phyloP scores from a whole-genome alignment of 2,888 invertebrate species.

The Parapristionchus giblindavisi region DNA sequence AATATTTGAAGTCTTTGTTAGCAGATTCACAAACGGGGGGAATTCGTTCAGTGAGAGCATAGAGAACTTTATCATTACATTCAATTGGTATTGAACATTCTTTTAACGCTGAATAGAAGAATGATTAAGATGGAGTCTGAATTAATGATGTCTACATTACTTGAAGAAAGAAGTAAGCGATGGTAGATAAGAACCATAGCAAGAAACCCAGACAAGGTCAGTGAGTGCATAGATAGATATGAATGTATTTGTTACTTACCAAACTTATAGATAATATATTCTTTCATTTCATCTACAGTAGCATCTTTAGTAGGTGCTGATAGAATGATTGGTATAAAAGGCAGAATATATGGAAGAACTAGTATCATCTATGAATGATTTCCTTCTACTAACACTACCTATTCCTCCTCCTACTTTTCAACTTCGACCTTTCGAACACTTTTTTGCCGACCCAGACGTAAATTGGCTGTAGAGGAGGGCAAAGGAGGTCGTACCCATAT shows the following conservation, averaged over 20 bases:
- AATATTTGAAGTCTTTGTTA: neutral
- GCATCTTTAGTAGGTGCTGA: slow-evolving; percentile 6
- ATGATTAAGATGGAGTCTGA: neutral
- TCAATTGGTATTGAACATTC: slow-evolving; percentile 13
- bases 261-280: slow-evolving; percentile 26
- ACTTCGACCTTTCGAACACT: slow-evolving; percentile 23
- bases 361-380: neutral
- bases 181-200: neutral
- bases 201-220: slow-evolving; percentile 20
- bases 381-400: neutral
- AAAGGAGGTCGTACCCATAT: neutral
- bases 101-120: slow-evolving; percentile 6
- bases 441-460: slow-evolving; percentile 32
- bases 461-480: neutral
- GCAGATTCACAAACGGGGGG: slow-evolving; percentile 29
- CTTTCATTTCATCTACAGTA: slow-evolving; percentile 22
- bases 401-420: slow-evolving; percentile 1
- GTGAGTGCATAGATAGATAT: no score
- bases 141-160: neutral
- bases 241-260: slow-evolving; percentile 4
- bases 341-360: neutral
- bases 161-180: neutral
- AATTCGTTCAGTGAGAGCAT: slow-evolving; percentile 16
- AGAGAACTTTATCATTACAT: slow-evolving; percentile 13
- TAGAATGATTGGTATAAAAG: neutral